phyloP scores from a whole-genome alignment of 2,888 invertebrate species.

The Orthosia cruda region DNA sequence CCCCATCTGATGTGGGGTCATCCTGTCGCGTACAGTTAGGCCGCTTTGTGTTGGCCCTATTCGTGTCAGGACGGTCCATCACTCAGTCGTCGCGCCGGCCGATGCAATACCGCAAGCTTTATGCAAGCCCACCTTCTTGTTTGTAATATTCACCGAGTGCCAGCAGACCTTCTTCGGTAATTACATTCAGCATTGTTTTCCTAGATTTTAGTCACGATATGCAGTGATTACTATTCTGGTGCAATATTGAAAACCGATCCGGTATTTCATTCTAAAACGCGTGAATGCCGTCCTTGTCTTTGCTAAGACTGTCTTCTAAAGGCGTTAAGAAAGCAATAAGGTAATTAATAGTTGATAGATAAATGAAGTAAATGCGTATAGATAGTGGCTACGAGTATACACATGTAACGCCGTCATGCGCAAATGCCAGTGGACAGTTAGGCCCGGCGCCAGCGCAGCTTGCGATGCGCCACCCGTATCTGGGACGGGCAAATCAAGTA shows the following conservation, averaged over 20 bases:
- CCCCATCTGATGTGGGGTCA: slow-evolving; percentile 82
- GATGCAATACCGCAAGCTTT: slow-evolving; percentile 81
- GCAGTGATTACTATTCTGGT: slow-evolving; percentile 20
- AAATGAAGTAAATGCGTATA: slow-evolving; percentile 64
- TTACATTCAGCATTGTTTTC: slow-evolving; percentile 57
- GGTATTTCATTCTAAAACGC: slow-evolving; percentile 15
- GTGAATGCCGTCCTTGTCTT: not conserved
- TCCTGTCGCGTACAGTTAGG: slow-evolving; percentile 87
- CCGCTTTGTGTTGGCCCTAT: slow-evolving; percentile 84
- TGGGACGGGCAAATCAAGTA: slow-evolving; percentile 89
- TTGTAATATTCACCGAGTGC: slow-evolving; percentile 60
- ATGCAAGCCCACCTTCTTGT: slow-evolving; percentile 72
- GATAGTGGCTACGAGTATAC: slow-evolving; percentile 64
- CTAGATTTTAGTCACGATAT: slow-evolving; percentile 45
- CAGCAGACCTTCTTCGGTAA: slow-evolving; percentile 61
- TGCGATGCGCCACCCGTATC: slow-evolving; percentile 89
- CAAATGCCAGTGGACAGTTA: slow-evolving; percentile 90
- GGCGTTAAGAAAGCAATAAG: slow-evolving; percentile 41
- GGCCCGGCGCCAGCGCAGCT: slow-evolving; percentile 87
- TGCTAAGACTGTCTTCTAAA: slow-evolving; percentile 15
- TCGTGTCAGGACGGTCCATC: slow-evolving; percentile 85
- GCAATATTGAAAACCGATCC: slow-evolving; percentile 33
- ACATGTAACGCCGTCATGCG: slow-evolving; percentile 77
- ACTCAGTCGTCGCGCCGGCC: slow-evolving; percentile 73
- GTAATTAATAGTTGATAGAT: slow-evolving; percentile 58